Conservation (phyloP, 2,888 invertebrate species). For the Notodonta dromedarius region DNA sequence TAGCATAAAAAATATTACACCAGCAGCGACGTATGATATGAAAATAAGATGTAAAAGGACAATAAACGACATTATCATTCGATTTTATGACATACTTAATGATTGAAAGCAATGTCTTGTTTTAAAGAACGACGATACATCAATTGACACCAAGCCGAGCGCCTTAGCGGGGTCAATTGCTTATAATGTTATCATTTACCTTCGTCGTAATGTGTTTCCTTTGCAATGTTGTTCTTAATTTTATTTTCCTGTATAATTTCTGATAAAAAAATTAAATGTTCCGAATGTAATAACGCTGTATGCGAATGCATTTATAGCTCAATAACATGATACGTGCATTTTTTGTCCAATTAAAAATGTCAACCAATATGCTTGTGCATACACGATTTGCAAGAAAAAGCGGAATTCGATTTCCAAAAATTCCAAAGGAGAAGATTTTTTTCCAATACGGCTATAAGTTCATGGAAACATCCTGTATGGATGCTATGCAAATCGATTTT, state of each 20-base stretch:
- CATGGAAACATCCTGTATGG: conserved; percentile 28
- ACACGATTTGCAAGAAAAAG: conserved; percentile 24
- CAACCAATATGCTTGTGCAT: not conserved
- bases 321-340: not conserved
- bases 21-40: not conserved
- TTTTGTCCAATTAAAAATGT: conserved; percentile 13
- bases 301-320: not conserved
- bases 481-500: conserved; percentile 32
- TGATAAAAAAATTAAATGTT: conserved; percentile 7
- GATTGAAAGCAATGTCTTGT: conserved; percentile 19
- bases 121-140: conserved; percentile 21
- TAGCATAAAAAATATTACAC: not conserved
- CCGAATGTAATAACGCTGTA: not conserved
- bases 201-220: conserved; percentile 22
- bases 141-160: conserved; percentile 16
- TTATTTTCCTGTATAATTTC: conserved; percentile 23
- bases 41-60: conserved; percentile 8
- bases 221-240: conserved; percentile 23
- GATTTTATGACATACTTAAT: conserved; percentile 21
- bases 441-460: not conserved
- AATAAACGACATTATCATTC: conserved; percentile 18
- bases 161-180: conserved; percentile 30
- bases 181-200: conserved; percentile 33
- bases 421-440: not conserved
- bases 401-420: conserved; percentile 17